Base-by-base conservation (phyloP, 1,140 invertebrate species). In the Brachionus manjavacas region DNA sequence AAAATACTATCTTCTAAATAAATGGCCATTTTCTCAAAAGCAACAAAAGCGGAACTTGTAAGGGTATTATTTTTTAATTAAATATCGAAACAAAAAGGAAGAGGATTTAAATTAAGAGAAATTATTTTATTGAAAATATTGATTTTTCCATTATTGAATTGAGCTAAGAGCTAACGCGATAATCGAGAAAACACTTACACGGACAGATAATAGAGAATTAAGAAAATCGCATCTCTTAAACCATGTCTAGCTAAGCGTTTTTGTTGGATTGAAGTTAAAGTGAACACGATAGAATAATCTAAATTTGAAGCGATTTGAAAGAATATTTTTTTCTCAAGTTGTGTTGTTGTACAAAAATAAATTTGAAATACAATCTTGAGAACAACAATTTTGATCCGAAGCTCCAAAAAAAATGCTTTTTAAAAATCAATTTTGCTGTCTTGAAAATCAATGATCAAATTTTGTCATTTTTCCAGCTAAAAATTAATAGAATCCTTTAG, bases 41-140 rank as follows among this genome's bases (percentile, higher is more conserved):
- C n/a, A 60, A 60, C 52, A 60, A 60, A 60, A 60, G 16, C 52
- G 52, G 52, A 60, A 60, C 52, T 60, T 60, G 25, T 60, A 60
- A 20, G 52, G 16, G 52, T 60, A 60, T 60, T 60, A 60, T 60
- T 60, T 60, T 60, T 60, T 60, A 60, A 60, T 60, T 60, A 60
- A 60, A 60, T 20, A 60, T 60, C 52, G 52, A 60, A 60, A 60
- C 52, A 60, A 60, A 60, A 60, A 20, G 52, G 20, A 60, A 20
- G 20, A 20, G 52, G 20, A 20, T 60, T 60, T 20, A 20, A 60
- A 23, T 60, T 60, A 60, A 60, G 20, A 60, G 52, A 60, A 60
- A 60, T 60, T 60, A 60, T 60, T 60, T 60, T 60, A 60, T 60
- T 60, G 16, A 60, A 60, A 60, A 60, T 60, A 60, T 60, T 60